Conservation (phyloP, 2,113 vertebrate genomes). For the Carassius auratus region DNA sequence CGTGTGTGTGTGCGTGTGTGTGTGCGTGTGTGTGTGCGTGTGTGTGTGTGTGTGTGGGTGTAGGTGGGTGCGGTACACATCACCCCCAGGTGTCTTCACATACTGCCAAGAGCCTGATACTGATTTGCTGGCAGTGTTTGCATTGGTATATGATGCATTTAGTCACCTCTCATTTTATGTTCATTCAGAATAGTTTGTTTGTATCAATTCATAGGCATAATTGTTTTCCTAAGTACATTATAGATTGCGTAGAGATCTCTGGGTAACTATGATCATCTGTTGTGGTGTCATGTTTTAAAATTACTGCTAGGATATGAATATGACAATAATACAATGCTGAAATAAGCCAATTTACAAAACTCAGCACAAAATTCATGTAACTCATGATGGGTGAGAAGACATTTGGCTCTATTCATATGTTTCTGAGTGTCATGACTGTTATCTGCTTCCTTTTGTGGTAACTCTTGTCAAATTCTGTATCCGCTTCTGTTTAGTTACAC, state of each 20-base stretch:
- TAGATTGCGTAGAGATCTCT: neutral
- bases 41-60: neutral
- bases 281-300: neutral
- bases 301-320: neutral
- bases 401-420: neutral
- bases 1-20: neutral
- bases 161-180: neutral
- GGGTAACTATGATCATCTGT: neutral
- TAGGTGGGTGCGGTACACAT: slow-evolving; percentile 56
- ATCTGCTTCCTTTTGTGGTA: slow-evolving; percentile 59
- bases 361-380: neutral
- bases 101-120: slow-evolving; percentile 68
- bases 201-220: too few relatives aligned
- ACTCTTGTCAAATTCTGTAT: slow-evolving; percentile 55
- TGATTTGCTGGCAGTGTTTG: slow-evolving; percentile 46
- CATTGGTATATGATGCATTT: neutral
- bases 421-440: neutral
- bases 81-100: slow-evolving; percentile 74
- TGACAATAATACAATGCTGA: neutral
- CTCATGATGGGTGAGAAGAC: neutral
- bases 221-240: neutral
- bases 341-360: neutral
- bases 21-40: neutral
- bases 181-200: neutral
- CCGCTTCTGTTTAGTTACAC: slow-evolving; percentile 56